phyloP scores from a whole-genome alignment of 2,888 invertebrate genomes.

The Tetanocera ferruginea region DNA sequence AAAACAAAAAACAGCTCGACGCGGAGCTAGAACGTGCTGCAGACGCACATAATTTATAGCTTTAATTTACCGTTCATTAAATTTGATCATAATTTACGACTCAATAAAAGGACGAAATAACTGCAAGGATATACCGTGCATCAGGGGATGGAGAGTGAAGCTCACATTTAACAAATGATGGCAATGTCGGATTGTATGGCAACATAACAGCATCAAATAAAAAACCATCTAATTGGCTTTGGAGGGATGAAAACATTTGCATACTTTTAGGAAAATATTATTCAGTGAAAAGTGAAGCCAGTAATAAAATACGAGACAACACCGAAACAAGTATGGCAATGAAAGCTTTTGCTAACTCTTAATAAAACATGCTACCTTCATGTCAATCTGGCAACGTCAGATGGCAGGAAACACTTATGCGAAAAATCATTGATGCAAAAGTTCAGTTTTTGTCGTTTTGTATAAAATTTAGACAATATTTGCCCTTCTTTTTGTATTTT shows the following conservation, averaged over 20 bases:
- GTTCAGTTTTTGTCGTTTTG: too few relatives aligned
- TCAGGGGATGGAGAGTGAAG: background rate
- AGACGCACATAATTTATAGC: slow-evolving; percentile 52
- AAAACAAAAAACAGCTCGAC: background rate
- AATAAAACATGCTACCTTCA: background rate
- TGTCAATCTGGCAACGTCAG: background rate
- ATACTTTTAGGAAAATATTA: slow-evolving; percentile 11
- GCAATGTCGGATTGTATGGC: slow-evolving; percentile 9
- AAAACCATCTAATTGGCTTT: slow-evolving; percentile 22
- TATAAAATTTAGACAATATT: too few relatives aligned
- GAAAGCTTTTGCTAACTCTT: background rate
- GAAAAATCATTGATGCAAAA: too few relatives aligned
- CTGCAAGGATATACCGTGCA: slow-evolving; percentile 4
- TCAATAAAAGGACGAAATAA: slow-evolving; percentile 48
- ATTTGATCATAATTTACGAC: slow-evolving; percentile 57
- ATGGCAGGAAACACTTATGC: background rate
- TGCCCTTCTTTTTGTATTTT: too few relatives aligned
- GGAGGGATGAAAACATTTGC: slow-evolving; percentile 18
- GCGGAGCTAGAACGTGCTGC: background rate
- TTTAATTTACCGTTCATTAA: slow-evolving; percentile 56
- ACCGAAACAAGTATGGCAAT: background rate
- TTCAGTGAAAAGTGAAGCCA: background rate
- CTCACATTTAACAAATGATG: slow-evolving; percentile 8
- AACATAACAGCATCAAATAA: slow-evolving; percentile 3
- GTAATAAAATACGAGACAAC: background rate